Evolutionary conservation across 2,113 vertebrate species (phyloP), one percentile per base, ranked within the genome.

Genomic region (Neolamprologus longior): DNA sequence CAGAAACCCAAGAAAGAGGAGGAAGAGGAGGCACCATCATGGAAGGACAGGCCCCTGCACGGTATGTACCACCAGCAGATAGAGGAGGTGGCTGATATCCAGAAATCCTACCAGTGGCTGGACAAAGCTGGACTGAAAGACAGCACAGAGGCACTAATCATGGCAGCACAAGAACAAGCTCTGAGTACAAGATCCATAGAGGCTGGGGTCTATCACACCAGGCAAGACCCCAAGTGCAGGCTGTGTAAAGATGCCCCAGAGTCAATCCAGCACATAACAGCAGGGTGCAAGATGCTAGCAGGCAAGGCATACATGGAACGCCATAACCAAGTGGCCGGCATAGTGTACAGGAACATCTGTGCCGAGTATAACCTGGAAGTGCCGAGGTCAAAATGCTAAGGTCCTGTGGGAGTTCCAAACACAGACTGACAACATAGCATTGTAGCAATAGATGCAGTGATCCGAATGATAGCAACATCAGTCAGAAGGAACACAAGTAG

Each of bases 21-120:
- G 47, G 3, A 0, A 52, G 17, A 9, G 0, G 7, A 19, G 17
- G 17, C 0, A 9, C 17, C 50, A 5, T n/a, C 50, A 52, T n/a
- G 50, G 8, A 52, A 52, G 4, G 50, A n/a, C 50, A 52, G 50
- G 1, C 4, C 47, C 47, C 47, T 5, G 47, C 47, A 52, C 17
- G 1, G 47, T 19, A 52, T 19, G 8, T 19, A 52, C 47, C 47
- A 52, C 47, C 8, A 2, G 47, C 17, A 52, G 47, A 19, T 52
- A 52, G 17, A 19, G 47, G 8, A 3, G 17, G 17, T 52, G 17
- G 19, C 0, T n/a, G 50, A 52, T n/a, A 0, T 0, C 50, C 50
- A 52, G 50, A 52, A 52, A 52, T 52, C 50, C 50, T 52, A 52
- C 0, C 2, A 9, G 8, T n/a, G 50, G 19, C 19, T n/a, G 50